Conservation (phyloP, 2,113 vertebrate species). For the Trichechus manatus region DNA sequence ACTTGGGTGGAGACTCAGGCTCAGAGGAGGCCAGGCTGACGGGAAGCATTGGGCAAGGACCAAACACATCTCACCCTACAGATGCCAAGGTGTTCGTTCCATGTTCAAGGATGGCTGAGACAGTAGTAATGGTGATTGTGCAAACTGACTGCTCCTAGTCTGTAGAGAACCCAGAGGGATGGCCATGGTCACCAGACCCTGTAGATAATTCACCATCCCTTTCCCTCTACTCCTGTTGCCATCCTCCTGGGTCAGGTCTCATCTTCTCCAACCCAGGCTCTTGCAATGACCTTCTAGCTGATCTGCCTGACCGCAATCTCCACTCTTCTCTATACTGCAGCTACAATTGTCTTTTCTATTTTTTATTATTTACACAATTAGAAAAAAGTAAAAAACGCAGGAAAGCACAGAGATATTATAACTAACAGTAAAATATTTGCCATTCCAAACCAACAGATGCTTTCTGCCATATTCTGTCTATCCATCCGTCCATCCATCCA, state of each 20-base stretch:
- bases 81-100: neutral
- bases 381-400: neutral
- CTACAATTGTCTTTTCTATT: neutral
- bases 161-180: neutral
- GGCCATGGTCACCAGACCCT: neutral
- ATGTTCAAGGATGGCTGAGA: neutral
- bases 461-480: neutral
- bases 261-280: neutral
- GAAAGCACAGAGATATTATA: neutral
- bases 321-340: rapidly evolving
- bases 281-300: neutral
- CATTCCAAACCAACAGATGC: neutral
- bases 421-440: neutral
- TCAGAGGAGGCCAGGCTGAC: neutral
- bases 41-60: neutral
- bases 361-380: conserved; percentile 29
- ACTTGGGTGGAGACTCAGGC: neutral
- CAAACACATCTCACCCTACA: neutral
- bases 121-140: neutral
- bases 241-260: neutral
- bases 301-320: neutral
- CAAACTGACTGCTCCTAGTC: neutral
- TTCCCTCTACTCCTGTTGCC: neutral
- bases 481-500: too few species aligned
- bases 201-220: neutral